phyloP scores from a whole-genome alignment of 2,888 invertebrate genomes.

The Euzophera pinguis region DNA sequence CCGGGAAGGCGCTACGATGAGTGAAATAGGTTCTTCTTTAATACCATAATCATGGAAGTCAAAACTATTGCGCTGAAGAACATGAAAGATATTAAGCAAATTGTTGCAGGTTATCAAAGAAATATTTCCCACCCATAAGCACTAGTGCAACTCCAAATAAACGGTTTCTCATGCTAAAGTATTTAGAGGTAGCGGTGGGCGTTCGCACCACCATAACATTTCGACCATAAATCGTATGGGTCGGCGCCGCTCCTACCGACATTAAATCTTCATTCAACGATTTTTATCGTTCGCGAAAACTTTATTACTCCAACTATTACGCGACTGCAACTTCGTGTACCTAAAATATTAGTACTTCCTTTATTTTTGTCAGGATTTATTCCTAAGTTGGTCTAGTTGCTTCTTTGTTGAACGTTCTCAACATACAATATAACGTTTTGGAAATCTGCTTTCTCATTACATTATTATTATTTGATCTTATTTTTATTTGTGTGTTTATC shows the following conservation, averaged over 20 bases:
- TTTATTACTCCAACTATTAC: conserved; percentile 20
- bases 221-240: conserved; percentile 10
- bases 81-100: no score
- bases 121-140: not conserved
- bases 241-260: conserved; percentile 18
- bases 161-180: conserved; percentile 16
- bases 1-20: no score
- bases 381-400: not conserved
- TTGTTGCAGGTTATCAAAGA: not conserved
- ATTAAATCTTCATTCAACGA: conserved; percentile 22
- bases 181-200: conserved; percentile 18
- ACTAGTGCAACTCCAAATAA: not conserved
- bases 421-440: no score
- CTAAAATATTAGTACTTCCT: not conserved
- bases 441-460: no score
- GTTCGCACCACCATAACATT: conserved; percentile 16
- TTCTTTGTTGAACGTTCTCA: not conserved
- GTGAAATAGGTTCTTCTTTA: no score
- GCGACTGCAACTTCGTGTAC: conserved; percentile 5
- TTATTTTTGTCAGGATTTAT: not conserved
- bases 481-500: no score
- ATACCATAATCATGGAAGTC: no score
- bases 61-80: no score
- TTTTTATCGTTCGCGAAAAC: conserved; percentile 25
- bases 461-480: no score